Conservation (phyloP, 37 sponge, comb jelly and placozoan species). For the Halichondria panicea region DNA sequence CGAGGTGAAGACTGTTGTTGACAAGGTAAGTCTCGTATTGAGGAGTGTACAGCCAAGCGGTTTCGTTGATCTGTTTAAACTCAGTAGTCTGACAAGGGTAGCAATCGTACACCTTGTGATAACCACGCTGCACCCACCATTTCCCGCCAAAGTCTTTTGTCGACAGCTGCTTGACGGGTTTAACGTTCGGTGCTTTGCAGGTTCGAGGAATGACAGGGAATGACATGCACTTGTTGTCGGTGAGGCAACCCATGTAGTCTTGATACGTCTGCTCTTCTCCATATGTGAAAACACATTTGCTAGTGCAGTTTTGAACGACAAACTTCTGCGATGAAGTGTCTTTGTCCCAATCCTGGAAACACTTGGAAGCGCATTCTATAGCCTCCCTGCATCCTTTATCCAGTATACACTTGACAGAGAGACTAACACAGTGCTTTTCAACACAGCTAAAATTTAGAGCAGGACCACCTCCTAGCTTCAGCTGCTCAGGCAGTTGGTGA, state of each 20-base stretch:
- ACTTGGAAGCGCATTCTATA: not conserved
- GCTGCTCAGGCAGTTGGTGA: no score
- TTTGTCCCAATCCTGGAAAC: conserved; percentile 12
- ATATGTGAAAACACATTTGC: not conserved
- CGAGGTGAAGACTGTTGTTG: not conserved
- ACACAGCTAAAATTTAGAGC: no score
- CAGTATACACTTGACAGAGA: no score
- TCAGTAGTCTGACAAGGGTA: conserved; percentile 9
- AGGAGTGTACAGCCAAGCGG: conserved; percentile 2
- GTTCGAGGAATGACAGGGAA: conserved; percentile 6
- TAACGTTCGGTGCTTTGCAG: not conserved
- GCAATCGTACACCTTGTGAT: conserved; percentile 16
- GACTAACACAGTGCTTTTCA: no score
- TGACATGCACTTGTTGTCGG: conserved; percentile 6
- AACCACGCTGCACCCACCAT: conserved; percentile 17
- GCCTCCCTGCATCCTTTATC: conserved; percentile 8
- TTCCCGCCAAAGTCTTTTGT: not conserved
- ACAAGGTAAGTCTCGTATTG: not conserved
- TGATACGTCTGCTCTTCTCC: not conserved
- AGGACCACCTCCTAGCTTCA: no score
- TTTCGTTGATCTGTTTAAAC: not conserved
- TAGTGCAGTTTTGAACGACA: conserved; percentile 11
- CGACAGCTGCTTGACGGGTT: not conserved
- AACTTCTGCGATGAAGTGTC: conserved; percentile 3
- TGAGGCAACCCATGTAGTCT: conserved; percentile 1